Base-by-base conservation (phyloP, 1,140 invertebrate species). In the Drosophila kanapiae region DNA sequence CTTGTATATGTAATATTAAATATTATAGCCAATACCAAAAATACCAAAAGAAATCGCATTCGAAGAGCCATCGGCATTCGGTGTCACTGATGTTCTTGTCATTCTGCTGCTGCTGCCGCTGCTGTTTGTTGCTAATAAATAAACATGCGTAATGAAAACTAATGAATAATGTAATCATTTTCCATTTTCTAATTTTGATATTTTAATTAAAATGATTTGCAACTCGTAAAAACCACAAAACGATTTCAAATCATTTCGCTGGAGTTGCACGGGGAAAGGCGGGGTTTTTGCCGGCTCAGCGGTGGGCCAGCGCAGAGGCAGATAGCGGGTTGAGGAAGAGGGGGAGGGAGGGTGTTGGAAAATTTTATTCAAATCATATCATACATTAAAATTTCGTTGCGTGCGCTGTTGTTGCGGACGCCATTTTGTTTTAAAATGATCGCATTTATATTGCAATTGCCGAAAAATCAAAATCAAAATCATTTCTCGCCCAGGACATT, bases 171-270 rank as follows among this genome's bases (percentile, higher is more conserved):
- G 91, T 91, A 91, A 92, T 92, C 86, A 92, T 91, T 91, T 90
- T 91, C 86, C 86, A 90, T 90, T 90, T 90, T 90, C 81, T 85
- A 91, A 91, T 91, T 92, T 92, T 91, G 83, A 92, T 91, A 92
- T 92, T 92, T 92, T 92, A 92, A 92, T 92, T 92, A 92, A 92
- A 92, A 92, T 92, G 91, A 92, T 92, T 92, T 92, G 91, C 91
- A 92, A 87, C 85, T 91, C 86, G 85, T 90, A 81, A 90, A 88
- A 91, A 91, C 91, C 91, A 75, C 91, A 92, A 92, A 92, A 92
- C 91, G 91, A 86, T 92, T 92, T 92, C 86, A 92, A 92, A 92
- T 91, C 87, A 91, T 91, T 82, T 81, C 53, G 49, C 31, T 53
- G 29, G 27, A 68, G 27, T 16, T 38, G 16, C 8, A 11, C 7